Conservation (phyloP, 1,140 invertebrate species). For the Hesperophylax magnus region DNA sequence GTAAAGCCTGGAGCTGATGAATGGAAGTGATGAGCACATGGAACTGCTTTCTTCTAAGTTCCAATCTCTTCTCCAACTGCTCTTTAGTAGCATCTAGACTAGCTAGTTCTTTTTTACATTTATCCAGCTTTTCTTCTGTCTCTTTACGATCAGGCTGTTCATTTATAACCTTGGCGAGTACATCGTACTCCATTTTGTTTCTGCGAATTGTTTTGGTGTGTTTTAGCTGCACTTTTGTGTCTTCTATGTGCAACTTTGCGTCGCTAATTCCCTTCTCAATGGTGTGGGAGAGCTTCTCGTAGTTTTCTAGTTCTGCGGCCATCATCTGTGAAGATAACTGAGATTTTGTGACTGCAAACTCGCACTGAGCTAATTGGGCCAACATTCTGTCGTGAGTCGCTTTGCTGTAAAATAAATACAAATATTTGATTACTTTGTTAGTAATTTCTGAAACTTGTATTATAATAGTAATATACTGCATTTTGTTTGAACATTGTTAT, state of each 20-base stretch:
- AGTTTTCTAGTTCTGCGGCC: slow-evolving; percentile 86
- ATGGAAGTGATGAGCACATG: slow-evolving; percentile 88
- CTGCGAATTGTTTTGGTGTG: slow-evolving; percentile 88
- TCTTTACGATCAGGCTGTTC: slow-evolving; percentile 91
- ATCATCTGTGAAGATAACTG: slow-evolving; percentile 86
- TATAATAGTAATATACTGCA: too few species aligned
- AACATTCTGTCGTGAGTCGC: slow-evolving; percentile 85
- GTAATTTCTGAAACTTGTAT: too few species aligned
- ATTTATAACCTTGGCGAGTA: slow-evolving; percentile 90
- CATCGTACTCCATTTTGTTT: slow-evolving; percentile 94
- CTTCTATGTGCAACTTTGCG: slow-evolving; percentile 82
- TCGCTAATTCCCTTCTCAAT: slow-evolving; percentile 84
- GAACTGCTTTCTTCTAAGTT: slow-evolving; percentile 89
- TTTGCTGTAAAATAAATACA: slow-evolving; percentile 64
- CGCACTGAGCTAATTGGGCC: slow-evolving; percentile 87
- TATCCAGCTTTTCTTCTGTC: slow-evolving; percentile 82
- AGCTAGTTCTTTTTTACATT: slow-evolving; percentile 82
- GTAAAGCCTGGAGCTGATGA: slow-evolving; percentile 81
- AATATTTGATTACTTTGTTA: neutral
- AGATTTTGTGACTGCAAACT: slow-evolving; percentile 91
- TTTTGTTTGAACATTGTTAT: neutral
- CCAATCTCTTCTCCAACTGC: slow-evolving; percentile 82
- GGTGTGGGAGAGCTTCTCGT: slow-evolving; percentile 82
- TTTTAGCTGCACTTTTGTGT: slow-evolving; percentile 81
- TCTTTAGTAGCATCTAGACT: slow-evolving; percentile 76